These are phyloP conservation scores for Laothoe populi DNA, from an alignment of 2,888 invertebrate genomes.

Conservation along the genomic window DNA sequence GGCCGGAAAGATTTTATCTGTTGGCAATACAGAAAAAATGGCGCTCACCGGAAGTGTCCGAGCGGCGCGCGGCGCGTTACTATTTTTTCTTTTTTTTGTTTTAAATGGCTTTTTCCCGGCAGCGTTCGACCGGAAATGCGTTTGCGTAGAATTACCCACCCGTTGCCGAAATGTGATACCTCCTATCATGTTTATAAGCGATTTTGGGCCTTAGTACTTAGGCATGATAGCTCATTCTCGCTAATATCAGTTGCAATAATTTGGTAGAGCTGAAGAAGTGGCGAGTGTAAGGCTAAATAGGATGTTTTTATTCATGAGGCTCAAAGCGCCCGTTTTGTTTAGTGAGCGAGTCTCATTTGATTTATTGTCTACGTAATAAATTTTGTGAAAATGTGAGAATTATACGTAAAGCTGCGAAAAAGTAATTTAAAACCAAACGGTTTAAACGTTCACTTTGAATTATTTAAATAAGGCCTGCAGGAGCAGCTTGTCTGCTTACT, in stretches of 20 bases:
- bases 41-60: slow-evolving; percentile 85
- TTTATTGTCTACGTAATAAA: slow-evolving; percentile 80
- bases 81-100: slow-evolving; percentile 85
- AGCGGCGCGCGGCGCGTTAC: slow-evolving; percentile 82
- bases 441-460: slow-evolving; percentile 29
- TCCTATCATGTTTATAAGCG: slow-evolving; percentile 61
- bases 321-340: slow-evolving; percentile 79
- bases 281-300: slow-evolving; percentile 81
- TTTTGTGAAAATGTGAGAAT: slow-evolving; percentile 69
- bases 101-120: slow-evolving; percentile 85
- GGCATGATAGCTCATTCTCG: slow-evolving; percentile 60
- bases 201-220: slow-evolving; percentile 63
- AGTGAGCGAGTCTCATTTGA: slow-evolving; percentile 78
- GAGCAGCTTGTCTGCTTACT: slow-evolving; percentile 7
- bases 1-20: slow-evolving; percentile 85
- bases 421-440: slow-evolving; percentile 42
- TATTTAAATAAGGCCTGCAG: slow-evolving; percentile 25
- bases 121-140: slow-evolving; percentile 83
- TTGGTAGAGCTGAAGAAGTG: slow-evolving; percentile 61
- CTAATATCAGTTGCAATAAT: slow-evolving; percentile 42
- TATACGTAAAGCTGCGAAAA: slow-evolving; percentile 59
- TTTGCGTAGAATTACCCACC: slow-evolving; percentile 79
- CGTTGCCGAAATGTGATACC: slow-evolving; percentile 68
- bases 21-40: slow-evolving; percentile 85
- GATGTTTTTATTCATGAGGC: slow-evolving; percentile 84